phyloP scores from a whole-genome alignment of 1,140 invertebrate genomes.

The Polypedilum vanderplanki region DNA sequence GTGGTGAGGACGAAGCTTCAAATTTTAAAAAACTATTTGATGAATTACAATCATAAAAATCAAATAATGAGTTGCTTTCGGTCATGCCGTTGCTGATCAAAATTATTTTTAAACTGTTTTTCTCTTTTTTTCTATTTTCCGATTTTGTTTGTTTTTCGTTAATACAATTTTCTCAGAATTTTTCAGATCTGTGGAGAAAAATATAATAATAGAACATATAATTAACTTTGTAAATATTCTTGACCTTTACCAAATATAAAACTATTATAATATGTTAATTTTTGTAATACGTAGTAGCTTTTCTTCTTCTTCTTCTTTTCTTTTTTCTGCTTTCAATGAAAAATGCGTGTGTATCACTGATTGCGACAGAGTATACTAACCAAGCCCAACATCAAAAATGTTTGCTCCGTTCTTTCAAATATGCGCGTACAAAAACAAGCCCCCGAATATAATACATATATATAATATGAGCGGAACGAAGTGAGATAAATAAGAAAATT shows the following conservation, averaged over 20 bases:
- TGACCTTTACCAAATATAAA: background rate
- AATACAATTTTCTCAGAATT: background rate
- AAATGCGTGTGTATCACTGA: background rate
- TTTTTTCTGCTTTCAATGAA: too few species aligned
- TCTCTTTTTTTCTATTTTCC: background rate
- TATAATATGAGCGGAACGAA: background rate
- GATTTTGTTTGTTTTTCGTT: background rate
- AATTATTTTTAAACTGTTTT: background rate
- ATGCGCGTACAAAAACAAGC: conserved; percentile 21
- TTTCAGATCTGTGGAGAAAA: background rate
- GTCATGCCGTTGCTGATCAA: background rate
- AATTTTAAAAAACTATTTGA: conserved; percentile 25
- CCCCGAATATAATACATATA: background rate
- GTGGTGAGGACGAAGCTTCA: background rate
- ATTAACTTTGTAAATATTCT: too few species aligned
- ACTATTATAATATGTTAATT: background rate
- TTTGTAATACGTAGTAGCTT: background rate
- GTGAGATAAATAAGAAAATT: background rate
- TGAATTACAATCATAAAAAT: conserved; percentile 27
- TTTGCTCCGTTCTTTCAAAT: background rate
- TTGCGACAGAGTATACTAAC: background rate
- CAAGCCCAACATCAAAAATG: conserved; percentile 15
- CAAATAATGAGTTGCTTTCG: conserved; percentile 20
- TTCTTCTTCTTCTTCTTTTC: background rate
- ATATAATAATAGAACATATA: background rate